Evolutionary conservation across 1,140 invertebrate genomes (phyloP).

Genomic region (Campodea augens): DNA sequence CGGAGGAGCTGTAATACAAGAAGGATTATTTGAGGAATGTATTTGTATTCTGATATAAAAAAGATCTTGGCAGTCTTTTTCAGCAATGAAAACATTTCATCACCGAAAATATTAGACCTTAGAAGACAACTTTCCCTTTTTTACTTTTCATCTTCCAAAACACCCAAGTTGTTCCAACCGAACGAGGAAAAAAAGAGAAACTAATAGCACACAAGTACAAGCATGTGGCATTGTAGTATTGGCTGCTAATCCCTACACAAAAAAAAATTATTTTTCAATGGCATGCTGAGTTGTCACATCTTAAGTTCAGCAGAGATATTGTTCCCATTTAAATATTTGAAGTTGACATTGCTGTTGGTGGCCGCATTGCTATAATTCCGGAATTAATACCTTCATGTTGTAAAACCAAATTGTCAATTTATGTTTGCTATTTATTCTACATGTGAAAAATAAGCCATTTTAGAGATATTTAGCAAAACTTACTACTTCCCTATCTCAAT

Average conservation of each 20-base stretch:
- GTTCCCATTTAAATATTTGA: too few species aligned
- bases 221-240: background rate
- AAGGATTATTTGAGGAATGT: constrained; percentile 10
- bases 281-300: background rate
- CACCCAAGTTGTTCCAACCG: too few species aligned
- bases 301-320: background rate
- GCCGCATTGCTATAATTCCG: too few species aligned
- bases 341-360: too few species aligned
- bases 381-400: too few species aligned
- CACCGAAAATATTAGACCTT: background rate
- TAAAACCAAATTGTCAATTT: too few species aligned
- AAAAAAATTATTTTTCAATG: background rate
- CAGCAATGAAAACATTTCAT: background rate
- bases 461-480: too few species aligned
- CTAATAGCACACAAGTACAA: background rate
- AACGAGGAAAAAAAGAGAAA: too few species aligned
- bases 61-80: background rate
- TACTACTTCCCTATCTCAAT: too few species aligned
- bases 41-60: background rate
- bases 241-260: background rate
- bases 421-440: too few species aligned
- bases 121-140: background rate
- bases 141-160: too few species aligned
- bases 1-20: constrained; percentile 41
- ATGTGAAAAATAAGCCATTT: too few species aligned